Evolutionary conservation across 2,113 vertebrate species (phyloP), one percentile per base, ranked within the genome.

Genomic region (Salvelinus sp.): DNA sequence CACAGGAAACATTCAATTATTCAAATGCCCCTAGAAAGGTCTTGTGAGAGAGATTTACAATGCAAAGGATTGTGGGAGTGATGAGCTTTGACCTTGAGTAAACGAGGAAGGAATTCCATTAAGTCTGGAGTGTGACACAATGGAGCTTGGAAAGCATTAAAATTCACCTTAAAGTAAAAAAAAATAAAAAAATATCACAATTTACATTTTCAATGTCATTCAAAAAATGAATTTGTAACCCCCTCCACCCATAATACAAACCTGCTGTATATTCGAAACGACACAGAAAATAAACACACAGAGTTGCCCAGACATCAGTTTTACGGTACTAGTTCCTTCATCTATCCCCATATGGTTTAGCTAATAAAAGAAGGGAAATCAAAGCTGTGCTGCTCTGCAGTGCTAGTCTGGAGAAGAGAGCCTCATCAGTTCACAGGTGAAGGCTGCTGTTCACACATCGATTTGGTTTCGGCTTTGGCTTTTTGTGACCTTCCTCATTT

Each of bases 61-160:
- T 87, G 85, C 88, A 91, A 84, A 91, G 79, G 75, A 87, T 82
- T 82, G 68, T 85, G 83, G 75, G 81, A 82, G 74, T 83, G 85
- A 86, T 88, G 88, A 88, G 83, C 82, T 89, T 91, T 91, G 86
- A 92, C 91, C 89, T 91, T 89, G 87, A 87, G 83, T 88, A 84
- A 88, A 91, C 81, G 74, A 85, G 83, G 70, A 79, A 80, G 87
- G 80, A 88, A 88, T 87, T 79, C 69, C 79, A 93, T 90, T 91
- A 86, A 86, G 76, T 80, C 72, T 75, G 33, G 38, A 38, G 82
- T 76, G 73, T 54, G 50, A 54, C 38, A 9, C 79, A 80, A 89
- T 83, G 82, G 84, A 80, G 73, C 79, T 85, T 81, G 74, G 78
- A 81, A 86, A 85, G 73, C 80, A 77, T 85, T 81, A 18, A 70